phyloP scores from a whole-genome alignment of 2,113 vertebrate genomes.

The Bubo blakistoni region DNA sequence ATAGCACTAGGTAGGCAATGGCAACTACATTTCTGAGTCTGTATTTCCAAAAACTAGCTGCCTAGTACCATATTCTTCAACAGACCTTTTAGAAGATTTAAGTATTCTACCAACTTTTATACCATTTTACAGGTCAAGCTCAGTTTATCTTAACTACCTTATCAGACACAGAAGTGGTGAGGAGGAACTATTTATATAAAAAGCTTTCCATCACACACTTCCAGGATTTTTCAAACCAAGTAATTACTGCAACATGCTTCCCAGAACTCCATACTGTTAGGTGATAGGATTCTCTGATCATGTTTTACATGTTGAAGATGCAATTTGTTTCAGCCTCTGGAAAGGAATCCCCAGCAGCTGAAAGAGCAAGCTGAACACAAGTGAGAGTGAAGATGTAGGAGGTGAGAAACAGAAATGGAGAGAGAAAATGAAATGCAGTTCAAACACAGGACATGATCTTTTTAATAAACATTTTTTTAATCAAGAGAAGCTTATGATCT shows the following conservation, averaged over 20 bases:
- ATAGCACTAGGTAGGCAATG: background rate
- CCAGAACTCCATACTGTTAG: background rate
- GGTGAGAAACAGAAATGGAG: background rate
- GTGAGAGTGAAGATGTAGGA: background rate
- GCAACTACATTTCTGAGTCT: background rate
- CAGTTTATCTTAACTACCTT: background rate
- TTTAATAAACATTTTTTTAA: background rate
- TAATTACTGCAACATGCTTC: background rate
- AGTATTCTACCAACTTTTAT: background rate
- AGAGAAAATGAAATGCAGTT: conserved; percentile 5
- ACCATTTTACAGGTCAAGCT: background rate
- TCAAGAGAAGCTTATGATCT: conserved; percentile 3
- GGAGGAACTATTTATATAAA: background rate
- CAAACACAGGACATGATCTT: background rate
- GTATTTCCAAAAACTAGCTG: background rate
- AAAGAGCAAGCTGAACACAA: background rate
- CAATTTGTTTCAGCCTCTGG: background rate
- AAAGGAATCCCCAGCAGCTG: conserved; percentile 27
- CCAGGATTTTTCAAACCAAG: background rate
- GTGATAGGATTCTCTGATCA: background rate
- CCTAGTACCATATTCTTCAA: background rate
- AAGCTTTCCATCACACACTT: background rate
- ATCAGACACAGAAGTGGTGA: background rate
- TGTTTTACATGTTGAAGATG: background rate
- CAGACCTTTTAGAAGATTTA: background rate